Conservation (phyloP, 2,113 vertebrate genomes). For the Neodon shergylaensis region DNA sequence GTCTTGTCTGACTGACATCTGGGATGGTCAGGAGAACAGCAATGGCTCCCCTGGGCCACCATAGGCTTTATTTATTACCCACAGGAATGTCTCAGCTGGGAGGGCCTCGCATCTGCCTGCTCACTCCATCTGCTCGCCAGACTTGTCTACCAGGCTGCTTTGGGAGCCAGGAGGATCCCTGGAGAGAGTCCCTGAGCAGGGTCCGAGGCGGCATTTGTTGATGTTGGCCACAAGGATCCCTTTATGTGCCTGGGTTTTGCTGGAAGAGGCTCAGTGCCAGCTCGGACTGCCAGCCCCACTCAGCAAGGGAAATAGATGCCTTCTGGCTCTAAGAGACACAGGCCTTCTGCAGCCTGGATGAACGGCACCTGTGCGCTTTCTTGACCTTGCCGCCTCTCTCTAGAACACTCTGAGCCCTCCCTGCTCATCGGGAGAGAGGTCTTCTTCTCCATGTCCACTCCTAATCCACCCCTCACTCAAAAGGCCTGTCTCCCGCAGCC, state of each 20-base stretch:
- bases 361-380: background rate
- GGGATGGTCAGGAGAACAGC: background rate
- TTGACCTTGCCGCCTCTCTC: background rate
- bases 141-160: background rate
- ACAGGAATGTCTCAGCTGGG: background rate
- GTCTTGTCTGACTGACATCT: background rate
- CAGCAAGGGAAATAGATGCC: background rate
- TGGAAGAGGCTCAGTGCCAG: background rate
- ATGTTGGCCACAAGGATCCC: background rate
- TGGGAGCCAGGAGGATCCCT: background rate
- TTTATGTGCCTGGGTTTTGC: background rate
- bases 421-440: background rate
- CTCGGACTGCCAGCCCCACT: background rate
- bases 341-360: background rate
- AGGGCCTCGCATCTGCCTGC: background rate
- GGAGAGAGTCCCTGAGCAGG: background rate
- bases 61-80: background rate
- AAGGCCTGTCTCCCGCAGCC: background rate
- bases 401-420: background rate
- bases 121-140: slow-evolving; percentile 15
- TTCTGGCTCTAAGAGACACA: background rate
- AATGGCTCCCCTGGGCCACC: background rate
- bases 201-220: background rate
- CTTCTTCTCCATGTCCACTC: background rate
- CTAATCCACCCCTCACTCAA: background rate